Percentiles rank a stretch among this genome's conserved stretches.
These are phyloP conservation scores for Polypedilum vanderplanki DNA, from an alignment of 1,140 invertebrate genomes.

Conservation along the genomic window DNA sequence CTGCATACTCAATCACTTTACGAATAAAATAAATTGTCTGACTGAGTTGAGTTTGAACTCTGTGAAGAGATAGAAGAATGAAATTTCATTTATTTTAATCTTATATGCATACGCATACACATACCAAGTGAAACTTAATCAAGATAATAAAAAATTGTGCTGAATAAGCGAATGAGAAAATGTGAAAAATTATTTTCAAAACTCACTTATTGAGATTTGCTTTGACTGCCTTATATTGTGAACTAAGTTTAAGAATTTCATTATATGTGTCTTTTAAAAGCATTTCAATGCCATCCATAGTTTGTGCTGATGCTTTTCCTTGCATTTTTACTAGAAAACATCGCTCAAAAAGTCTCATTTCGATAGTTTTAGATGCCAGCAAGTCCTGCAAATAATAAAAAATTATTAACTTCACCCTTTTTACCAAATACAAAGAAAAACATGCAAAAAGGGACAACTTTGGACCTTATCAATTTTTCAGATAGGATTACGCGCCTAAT, in stretches of 20 bases:
- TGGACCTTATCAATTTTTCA: constrained; percentile 15
- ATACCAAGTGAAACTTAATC: background rate
- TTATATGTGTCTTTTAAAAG: background rate
- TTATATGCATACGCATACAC: background rate
- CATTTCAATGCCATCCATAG: constrained; percentile 6
- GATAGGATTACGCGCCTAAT: background rate
- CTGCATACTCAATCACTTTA: constrained; percentile 22
- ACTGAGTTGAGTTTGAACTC: constrained; percentile 21
- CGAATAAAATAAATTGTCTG: constrained; percentile 26
- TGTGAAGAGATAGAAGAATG: background rate
- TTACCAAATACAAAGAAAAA: background rate
- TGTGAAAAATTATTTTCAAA: background rate
- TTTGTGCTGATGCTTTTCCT: background rate
- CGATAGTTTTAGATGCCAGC: background rate
- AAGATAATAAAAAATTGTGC: background rate
- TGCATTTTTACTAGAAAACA: constrained; percentile 4
- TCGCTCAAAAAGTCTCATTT: constrained; percentile 9
- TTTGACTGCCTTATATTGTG: background rate
- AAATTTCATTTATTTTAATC: background rate
- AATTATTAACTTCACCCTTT: background rate
- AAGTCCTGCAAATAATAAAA: background rate
- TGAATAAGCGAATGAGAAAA: background rate
- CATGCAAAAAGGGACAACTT: background rate
- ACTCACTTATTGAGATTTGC: background rate
- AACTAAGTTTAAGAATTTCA: background rate